Evolutionary conservation across 2,113 vertebrate species (phyloP), one percentile per base, ranked within the genome.

Genomic region (Gobiocypris rarus): DNA sequence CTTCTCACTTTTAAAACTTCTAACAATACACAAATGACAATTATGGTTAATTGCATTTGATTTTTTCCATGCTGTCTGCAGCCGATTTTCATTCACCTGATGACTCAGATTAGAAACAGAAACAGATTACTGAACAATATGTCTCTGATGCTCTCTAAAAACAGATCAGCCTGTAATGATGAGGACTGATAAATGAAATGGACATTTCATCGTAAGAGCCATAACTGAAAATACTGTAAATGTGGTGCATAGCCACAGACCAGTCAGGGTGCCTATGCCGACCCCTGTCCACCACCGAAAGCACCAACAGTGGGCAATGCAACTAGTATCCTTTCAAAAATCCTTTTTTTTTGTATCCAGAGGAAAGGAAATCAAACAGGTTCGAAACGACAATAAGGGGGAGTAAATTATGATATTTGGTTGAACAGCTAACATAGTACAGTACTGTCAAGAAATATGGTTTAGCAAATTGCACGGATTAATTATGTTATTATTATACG

Each of bases 11-110:
- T 38, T 34, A 67, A 38, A 34, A 38, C 34, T 69, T 10, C 9
- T 22, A 67, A 67, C 31, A 1, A 69, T 38, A 41, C 31, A 10
- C 9, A 69, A 11, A 69, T 67, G 3, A 17, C 19, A 31, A 19
- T 31, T 28, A 14, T 31, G 61, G 6, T 10, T 59, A 59, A 24
- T 11, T 11, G 22, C n/a, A 58, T 67, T 38, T 67, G 8, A 1
- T 11, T 13, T n/a, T n/a, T 70, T n/a, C 17, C 22, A 38, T 70
- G 22, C 38, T 43, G 10, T 43, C 67, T 67, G 15, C 1, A 2
- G 19, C 10, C 22, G 19, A 70, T 70, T 70, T 70, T n/a, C 67
- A 70, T 70, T 70, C 38, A 67, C 38, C 22, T 70, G 67, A n/a
- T 70, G 67, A n/a, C 19, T 70, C 19, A 13, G 34, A n/a, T 70